Percentiles rank a stretch among this genome's conserved stretches.
Evolutionary conservation across 2,113 vertebrate genomes (phyloP).

Genomic region (Laticauda laticaudata): DNA sequence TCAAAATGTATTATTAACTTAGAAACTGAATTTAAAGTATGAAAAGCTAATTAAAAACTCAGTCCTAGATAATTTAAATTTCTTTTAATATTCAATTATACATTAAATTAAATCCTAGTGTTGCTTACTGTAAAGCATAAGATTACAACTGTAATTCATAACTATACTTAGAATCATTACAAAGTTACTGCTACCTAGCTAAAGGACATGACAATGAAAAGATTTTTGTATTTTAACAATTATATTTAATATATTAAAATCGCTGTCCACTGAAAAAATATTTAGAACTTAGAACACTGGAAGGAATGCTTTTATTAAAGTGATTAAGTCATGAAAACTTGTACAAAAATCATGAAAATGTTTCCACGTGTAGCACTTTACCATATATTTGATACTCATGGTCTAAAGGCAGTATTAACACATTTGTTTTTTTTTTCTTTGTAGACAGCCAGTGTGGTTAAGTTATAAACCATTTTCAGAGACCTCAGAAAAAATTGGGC

Average conservation of each 20-base stretch:
- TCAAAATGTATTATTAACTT: not conserved
- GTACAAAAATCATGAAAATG: not conserved
- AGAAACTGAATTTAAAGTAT: not conserved
- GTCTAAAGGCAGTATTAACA: not conserved
- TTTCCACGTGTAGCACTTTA: not conserved
- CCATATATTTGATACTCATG: not conserved
- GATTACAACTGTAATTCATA: not conserved
- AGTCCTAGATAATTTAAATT: not conserved
- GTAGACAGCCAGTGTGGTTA: not conserved
- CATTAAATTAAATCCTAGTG: not conserved
- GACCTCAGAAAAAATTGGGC: not conserved
- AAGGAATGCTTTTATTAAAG: not conserved
- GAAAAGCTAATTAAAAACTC: not conserved
- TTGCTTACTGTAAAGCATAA: not conserved
- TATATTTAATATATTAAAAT: not conserved
- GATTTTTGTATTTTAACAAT: not conserved
- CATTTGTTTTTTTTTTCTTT: not conserved
- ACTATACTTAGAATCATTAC: not conserved
- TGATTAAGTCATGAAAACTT: not conserved
- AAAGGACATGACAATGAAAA: not conserved
- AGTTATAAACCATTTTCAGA: not conserved
- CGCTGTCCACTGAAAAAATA: not conserved
- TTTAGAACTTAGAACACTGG: not conserved
- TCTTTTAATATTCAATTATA: not conserved
- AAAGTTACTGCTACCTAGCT: not conserved